phyloP scores from a whole-genome alignment of 2,113 vertebrate species.

The Nibea albiflora region DNA sequence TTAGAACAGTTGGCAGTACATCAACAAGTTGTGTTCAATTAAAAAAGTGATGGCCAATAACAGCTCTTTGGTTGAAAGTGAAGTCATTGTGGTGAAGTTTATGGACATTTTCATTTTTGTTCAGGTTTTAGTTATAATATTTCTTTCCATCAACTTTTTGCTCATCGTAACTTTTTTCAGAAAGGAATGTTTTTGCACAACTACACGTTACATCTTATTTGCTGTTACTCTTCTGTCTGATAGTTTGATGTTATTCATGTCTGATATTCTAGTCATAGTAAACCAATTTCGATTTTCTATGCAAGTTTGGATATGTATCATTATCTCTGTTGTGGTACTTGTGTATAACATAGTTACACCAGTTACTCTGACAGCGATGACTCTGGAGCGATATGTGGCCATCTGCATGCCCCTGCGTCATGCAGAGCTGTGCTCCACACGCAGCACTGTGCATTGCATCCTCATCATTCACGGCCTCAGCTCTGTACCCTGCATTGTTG shows the following conservation, averaged over 20 bases:
- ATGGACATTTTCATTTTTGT: neutral
- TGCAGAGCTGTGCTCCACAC: constrained; percentile 51
- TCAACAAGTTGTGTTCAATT: too few relatives aligned
- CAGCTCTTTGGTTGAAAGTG: neutral
- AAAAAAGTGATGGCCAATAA: constrained; percentile 32
- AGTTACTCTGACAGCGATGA: constrained; percentile 73
- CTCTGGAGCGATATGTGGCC: constrained; percentile 72
- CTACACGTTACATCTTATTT: constrained; percentile 72
- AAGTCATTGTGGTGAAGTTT: too few relatives aligned
- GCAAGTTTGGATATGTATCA: constrained; percentile 38
- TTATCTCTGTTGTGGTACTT: neutral
- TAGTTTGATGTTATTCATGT: constrained; percentile 37
- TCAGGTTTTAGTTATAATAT: constrained; percentile 52
- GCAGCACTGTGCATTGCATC: too few relatives aligned
- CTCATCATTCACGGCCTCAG: constrained; percentile 61
- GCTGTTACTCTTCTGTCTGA: constrained; percentile 66
- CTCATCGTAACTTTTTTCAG: constrained; percentile 63
- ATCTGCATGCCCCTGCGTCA: constrained; percentile 72
- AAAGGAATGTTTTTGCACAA: constrained; percentile 52
- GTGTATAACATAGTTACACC: constrained; percentile 31
- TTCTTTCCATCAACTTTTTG: constrained; percentile 47
- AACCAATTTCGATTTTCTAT: neutral
- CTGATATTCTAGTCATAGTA: constrained; percentile 38
- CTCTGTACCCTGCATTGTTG: constrained; percentile 12
- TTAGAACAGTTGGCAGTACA: too few relatives aligned